Base-by-base conservation (phyloP, 2,888 invertebrate genomes). In the Chelonus formosanus region DNA sequence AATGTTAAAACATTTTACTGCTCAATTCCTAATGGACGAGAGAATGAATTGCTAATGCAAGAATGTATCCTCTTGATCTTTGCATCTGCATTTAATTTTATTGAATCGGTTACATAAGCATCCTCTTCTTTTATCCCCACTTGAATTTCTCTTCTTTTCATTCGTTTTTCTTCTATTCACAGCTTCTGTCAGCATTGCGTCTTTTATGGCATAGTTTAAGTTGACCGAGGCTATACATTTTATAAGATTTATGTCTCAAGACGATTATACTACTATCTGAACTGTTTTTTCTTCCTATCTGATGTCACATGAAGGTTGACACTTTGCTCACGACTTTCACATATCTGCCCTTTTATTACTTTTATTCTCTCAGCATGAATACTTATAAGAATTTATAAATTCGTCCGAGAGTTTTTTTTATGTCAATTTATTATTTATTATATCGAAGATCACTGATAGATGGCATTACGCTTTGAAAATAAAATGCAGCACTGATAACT, bases 181-280 rank as follows among this genome's bases (percentile, higher is more conserved):
- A 69, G 68, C 71, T 70, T 70, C 73, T 34, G 10, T n/a, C 71
- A 72, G 69, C 71, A 70, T 71, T 71, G 34, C 59, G 69, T 74
- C 78, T 74, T 80, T 80, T 82, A 81, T 79, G 76, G 78, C 74
- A 55, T 43, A 31, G 34, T 75, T 76, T 79, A 83, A 83, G 82
- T 83, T 81, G 82, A 81, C 81, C 81, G 81, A 83, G 82, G 82
- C 77, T 83, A 81, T 56, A 47, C 74, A 73, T 78, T 81, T 80
- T 80, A 44, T 34, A 32, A 52, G 43, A 61, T 61, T 53, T 53
- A n/a, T 48, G 45, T 32, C 45, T 57, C 31, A 31, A 20, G 32
- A 45, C 45, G 34, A 53, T 57, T 45, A 31, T 31, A 52, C 32
- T 31, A 52, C 57, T 4, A 50, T 50, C 7, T 50, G 10, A 10